A percentile compares a stretch with the other conserved stretches of the same genome.
These are phyloP conservation scores for Cephalopterus ornatus DNA, from an alignment of 2,113 vertebrate species.

Conservation along the genomic window DNA sequence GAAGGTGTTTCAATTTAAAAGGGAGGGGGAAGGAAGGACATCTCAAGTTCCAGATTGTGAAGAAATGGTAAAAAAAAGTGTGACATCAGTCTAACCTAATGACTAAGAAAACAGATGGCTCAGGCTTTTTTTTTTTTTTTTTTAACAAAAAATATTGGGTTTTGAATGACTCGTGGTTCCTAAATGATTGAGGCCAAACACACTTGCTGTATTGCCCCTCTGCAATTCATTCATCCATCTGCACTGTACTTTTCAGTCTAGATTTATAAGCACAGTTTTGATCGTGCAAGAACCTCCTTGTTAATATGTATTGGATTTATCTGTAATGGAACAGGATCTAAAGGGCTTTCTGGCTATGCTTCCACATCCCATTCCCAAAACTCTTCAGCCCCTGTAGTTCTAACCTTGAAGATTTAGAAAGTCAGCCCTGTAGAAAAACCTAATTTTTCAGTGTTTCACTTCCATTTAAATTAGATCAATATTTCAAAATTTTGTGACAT, in stretches of 20 bases:
- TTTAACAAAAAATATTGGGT: background rate
- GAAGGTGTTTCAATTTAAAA: background rate
- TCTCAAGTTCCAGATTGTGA: background rate
- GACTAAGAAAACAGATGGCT: background rate
- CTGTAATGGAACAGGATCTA: background rate
- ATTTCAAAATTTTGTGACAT: background rate
- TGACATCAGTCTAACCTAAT: background rate
- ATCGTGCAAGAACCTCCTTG: background rate
- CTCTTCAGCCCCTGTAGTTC: background rate
- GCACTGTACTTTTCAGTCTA: background rate
- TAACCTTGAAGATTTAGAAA: background rate
- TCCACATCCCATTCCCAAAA: background rate
- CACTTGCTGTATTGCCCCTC: background rate
- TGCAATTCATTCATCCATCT: background rate
- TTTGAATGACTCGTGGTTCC: accelerated
- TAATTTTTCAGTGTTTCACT: background rate
- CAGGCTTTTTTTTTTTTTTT: background rate
- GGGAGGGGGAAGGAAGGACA: background rate
- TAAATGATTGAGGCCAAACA: background rate
- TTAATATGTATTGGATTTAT: background rate
- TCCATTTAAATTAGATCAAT: background rate
- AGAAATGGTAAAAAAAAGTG: background rate
- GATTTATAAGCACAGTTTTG: background rate
- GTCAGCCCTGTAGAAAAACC: accelerated
- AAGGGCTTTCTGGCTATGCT: background rate